phyloP scores from a whole-genome alignment of 23 tunicate genomes.

The Styela clava region DNA sequence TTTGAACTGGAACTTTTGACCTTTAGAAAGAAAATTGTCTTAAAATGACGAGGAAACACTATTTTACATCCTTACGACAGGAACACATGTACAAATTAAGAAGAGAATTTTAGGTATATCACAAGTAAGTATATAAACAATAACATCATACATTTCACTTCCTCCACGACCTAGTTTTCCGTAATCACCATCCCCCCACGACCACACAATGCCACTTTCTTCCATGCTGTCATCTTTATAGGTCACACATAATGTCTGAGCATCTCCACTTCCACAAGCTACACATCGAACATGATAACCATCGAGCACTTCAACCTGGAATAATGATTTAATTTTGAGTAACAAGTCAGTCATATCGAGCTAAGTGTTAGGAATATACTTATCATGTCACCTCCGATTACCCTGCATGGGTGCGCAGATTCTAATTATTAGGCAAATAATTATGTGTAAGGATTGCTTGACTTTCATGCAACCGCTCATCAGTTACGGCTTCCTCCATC shows the following conservation, averaged over 20 bases:
- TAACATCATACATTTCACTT: constrained; percentile 89
- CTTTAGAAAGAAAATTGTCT: constrained; percentile 15
- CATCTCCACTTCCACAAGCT: constrained; percentile 90
- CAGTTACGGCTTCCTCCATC: too few relatives aligned
- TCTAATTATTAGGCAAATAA: too few relatives aligned
- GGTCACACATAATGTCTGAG: constrained; percentile 83
- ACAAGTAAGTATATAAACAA: too few relatives aligned
- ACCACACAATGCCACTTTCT: constrained; percentile 71
- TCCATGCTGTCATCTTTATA: neutral
- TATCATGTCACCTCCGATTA: too few relatives aligned
- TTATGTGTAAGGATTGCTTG: too few relatives aligned
- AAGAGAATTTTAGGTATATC: too few relatives aligned
- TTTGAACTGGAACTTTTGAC: constrained; percentile 62
- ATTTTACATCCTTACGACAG: neutral
- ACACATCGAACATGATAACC: constrained; percentile 48
- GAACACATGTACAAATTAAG: too few relatives aligned
- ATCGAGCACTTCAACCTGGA: constrained; percentile 54
- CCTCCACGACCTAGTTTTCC: constrained; percentile 93
- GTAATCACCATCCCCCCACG: constrained; percentile 97
- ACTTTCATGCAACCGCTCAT: too few relatives aligned
- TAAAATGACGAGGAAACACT: neutral
- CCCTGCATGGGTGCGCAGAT: too few relatives aligned
- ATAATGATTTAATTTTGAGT: neutral
- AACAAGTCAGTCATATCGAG: neutral
- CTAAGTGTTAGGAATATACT: too few relatives aligned